A percentile compares a stretch with the other conserved stretches of the same genome.
These are phyloP conservation scores for Esperia sulphurella DNA, from an alignment of 2,888 invertebrate genomes.

Conservation along the genomic window DNA sequence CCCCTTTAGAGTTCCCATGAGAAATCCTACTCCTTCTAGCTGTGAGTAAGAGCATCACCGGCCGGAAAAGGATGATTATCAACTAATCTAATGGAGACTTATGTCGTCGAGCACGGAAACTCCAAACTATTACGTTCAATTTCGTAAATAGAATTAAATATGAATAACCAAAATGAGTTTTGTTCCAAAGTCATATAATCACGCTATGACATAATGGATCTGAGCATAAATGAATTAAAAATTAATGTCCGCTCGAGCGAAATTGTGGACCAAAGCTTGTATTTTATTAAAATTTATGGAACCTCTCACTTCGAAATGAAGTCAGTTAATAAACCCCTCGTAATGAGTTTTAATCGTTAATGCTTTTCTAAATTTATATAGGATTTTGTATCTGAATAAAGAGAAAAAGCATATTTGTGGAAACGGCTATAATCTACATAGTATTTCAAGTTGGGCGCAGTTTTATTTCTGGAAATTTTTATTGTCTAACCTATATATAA, in stretches of 20 bases:
- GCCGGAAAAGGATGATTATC: neutral
- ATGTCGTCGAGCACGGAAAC: neutral
- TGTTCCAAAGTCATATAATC: slow-evolving; percentile 9
- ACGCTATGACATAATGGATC: slow-evolving; percentile 5
- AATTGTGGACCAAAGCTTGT: slow-evolving; percentile 34
- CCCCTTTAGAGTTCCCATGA: no score
- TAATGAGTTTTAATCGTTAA: slow-evolving; percentile 71
- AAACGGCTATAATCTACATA: no score
- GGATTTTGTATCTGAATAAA: neutral
- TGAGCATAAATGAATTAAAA: slow-evolving; percentile 26
- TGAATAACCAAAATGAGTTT: slow-evolving; percentile 32
- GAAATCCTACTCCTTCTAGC: no score
- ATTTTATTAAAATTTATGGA: slow-evolving; percentile 58
- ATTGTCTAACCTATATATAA: no score
- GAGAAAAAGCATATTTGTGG: no score
- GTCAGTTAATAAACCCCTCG: slow-evolving; percentile 39
- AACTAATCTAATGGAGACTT: neutral
- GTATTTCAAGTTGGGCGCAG: no score
- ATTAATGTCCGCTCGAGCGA: slow-evolving; percentile 35
- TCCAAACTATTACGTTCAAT: slow-evolving; percentile 8
- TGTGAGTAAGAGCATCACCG: no score
- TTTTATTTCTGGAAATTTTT: no score
- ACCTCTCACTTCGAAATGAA: slow-evolving; percentile 44
- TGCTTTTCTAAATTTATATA: slow-evolving; percentile 17
- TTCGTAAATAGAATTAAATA: slow-evolving; percentile 7